phyloP scores from a whole-genome alignment of 2,888 invertebrate genomes.

The Arenicola marina region DNA sequence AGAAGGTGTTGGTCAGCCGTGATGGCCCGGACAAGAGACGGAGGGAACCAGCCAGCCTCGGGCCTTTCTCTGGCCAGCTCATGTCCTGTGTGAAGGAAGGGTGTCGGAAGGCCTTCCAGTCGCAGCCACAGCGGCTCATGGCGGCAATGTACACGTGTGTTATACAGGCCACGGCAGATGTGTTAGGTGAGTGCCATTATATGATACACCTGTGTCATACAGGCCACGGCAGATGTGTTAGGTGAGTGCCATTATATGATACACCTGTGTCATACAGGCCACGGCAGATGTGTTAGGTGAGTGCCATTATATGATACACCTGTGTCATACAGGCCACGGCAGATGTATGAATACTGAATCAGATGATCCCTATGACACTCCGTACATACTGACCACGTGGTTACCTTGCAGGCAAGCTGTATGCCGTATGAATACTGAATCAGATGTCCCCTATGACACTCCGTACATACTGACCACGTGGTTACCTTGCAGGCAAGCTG shows the following conservation, averaged over 20 bases:
- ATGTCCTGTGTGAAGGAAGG: slow-evolving; percentile 89
- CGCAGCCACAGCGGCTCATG: slow-evolving; percentile 87
- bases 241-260: slow-evolving; percentile 71
- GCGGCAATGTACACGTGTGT: slow-evolving; percentile 90
- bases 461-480: too few relatives aligned
- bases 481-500: slow-evolving; percentile 56
- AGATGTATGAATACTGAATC: too few relatives aligned
- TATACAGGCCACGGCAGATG: slow-evolving; percentile 83
- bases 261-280: slow-evolving; percentile 79
- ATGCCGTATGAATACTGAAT: too few relatives aligned
- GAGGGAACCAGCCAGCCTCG: slow-evolving; percentile 10
- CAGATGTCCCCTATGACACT: too few relatives aligned
- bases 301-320: slow-evolving; percentile 67
- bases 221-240: slow-evolving; percentile 83
- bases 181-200: slow-evolving; percentile 70
- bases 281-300: slow-evolving; percentile 85
- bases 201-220: slow-evolving; percentile 81
- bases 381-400: too few relatives aligned
- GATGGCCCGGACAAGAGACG: background rate
- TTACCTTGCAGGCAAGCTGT: too few relatives aligned
- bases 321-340: slow-evolving; percentile 82
- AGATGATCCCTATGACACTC: too few relatives aligned
- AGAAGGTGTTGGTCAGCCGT: background rate
- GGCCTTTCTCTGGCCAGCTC: slow-evolving; percentile 75
- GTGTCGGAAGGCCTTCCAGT: slow-evolving; percentile 84